Conservation (phyloP, 2,113 vertebrate species). For the Vidua macroura region DNA sequence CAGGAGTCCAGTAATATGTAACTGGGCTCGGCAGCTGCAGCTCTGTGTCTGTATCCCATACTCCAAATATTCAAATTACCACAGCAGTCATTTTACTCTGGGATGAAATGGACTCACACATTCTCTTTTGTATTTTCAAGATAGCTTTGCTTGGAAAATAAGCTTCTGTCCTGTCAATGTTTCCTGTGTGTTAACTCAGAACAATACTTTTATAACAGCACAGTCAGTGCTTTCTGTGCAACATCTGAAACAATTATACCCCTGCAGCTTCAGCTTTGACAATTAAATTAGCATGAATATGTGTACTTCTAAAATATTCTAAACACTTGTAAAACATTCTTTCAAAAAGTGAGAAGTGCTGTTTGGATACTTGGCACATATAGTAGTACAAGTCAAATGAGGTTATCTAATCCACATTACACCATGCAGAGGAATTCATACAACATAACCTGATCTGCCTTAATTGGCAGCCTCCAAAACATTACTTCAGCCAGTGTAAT, state of each 20-base stretch:
- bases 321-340: background rate
- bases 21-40: background rate
- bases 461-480: background rate
- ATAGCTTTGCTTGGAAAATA: slow-evolving; percentile 10
- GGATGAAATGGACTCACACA: background rate
- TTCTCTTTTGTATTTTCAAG: background rate
- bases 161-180: background rate
- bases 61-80: background rate
- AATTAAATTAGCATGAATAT: background rate
- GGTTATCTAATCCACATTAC: background rate
- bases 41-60: background rate
- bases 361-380: background rate
- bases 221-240: background rate
- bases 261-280: background rate
- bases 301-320: background rate
- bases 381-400: background rate
- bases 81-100: background rate
- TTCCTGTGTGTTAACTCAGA: slow-evolving; percentile 21
- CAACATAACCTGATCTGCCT: background rate
- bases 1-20: background rate
- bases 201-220: background rate
- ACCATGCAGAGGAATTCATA: background rate
- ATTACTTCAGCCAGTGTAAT: background rate
- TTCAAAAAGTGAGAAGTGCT: background rate
- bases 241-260: slow-evolving; percentile 14